phyloP scores from a whole-genome alignment of 2,113 vertebrate species.

The Cryptotis parvus region DNA sequence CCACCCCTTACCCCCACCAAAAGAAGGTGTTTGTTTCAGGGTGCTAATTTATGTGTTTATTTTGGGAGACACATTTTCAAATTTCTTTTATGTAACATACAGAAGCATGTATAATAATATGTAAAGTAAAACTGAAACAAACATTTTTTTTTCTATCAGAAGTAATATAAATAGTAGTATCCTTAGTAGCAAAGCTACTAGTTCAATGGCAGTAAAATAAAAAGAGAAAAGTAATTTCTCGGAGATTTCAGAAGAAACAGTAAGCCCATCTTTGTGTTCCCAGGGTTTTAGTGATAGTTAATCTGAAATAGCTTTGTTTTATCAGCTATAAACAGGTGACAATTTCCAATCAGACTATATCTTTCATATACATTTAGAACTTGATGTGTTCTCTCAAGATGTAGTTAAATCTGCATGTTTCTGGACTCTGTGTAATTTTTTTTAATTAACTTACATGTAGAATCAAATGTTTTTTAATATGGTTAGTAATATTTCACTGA shows the following conservation, averaged over 20 bases:
- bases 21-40: neutral
- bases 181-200: neutral
- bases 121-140: neutral
- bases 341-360: neutral
- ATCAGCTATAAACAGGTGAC: neutral
- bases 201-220: neutral
- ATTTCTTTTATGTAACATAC: neutral
- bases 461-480: too few species aligned
- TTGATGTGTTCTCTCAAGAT: neutral
- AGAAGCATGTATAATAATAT: neutral
- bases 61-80: constrained; percentile 15
- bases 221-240: neutral
- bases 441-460: too few species aligned
- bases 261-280: neutral
- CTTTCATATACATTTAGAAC: neutral
- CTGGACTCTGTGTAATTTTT: too few species aligned
- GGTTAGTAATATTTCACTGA: too few species aligned
- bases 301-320: neutral
- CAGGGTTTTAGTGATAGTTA: neutral
- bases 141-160: neutral
- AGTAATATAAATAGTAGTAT: neutral
- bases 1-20: too few species aligned
- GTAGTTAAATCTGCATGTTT: neutral
- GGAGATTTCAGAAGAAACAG: neutral
- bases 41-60: neutral